These are phyloP conservation scores for Agapostemon virescens DNA, from an alignment of 2,888 invertebrate genomes.

Conservation along the genomic window DNA sequence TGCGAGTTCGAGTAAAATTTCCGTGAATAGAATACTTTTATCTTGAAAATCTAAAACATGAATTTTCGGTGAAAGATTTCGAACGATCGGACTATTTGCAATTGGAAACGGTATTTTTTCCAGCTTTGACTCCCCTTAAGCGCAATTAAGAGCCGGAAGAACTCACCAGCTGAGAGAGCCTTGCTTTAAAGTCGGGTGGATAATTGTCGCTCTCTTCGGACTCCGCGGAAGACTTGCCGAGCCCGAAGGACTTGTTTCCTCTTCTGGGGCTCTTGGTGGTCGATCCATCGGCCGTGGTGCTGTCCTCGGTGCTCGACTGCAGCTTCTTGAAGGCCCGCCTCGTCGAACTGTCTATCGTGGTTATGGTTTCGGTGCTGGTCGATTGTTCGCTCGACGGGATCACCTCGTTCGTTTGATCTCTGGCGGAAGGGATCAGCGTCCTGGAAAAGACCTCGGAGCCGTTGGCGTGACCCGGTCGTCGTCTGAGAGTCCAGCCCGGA, in stretches of 20 bases:
- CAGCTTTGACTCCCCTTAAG: no score
- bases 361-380: constrained; percentile 46
- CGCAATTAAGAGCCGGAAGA: background rate
- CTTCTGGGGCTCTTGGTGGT: constrained; percentile 60
- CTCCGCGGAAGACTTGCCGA: constrained; percentile 53
- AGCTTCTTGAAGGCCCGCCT: constrained; percentile 59
- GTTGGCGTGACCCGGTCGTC: constrained; percentile 66
- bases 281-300: constrained; percentile 17
- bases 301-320: constrained; percentile 50
- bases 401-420: constrained; percentile 67
- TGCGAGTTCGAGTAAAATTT: no score
- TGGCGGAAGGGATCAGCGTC: constrained; percentile 26
- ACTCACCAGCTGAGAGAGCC: constrained; percentile 76
- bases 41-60: no score
- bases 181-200: constrained; percentile 77
- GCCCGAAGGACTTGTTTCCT: constrained; percentile 67
- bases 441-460: constrained; percentile 32
- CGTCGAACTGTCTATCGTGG: constrained; percentile 38
- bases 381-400: constrained; percentile 55
- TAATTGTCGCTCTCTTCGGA: constrained; percentile 75
- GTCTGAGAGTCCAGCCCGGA: constrained; percentile 75
- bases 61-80: no score
- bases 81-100: no score
- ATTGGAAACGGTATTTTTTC: no score
- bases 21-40: no score